phyloP scores from a whole-genome alignment of 2,797 vertebrate species.

The Hipposideros larvatus region DNA sequence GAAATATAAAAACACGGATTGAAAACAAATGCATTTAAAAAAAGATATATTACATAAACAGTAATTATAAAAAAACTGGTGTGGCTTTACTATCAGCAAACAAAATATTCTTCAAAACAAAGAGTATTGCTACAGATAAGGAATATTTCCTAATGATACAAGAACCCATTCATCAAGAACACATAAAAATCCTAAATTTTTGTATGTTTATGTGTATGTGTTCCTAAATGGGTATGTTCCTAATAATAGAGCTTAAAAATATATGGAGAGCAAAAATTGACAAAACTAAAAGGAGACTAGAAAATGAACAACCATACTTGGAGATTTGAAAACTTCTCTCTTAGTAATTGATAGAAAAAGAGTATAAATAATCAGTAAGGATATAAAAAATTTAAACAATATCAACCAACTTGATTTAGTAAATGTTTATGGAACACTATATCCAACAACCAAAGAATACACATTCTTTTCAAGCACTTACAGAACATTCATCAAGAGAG shows the following conservation, averaged over 20 bases:
- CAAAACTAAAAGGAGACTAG: not conserved
- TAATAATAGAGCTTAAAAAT: constrained; percentile 6
- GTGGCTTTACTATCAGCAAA: not conserved
- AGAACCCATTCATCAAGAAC: not conserved
- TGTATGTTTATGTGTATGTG: not conserved
- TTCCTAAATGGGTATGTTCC: not conserved
- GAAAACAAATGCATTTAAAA: not conserved
- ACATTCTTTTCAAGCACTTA: not conserved
- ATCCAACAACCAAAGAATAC: not conserved
- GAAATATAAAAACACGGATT: not conserved
- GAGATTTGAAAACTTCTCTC: not conserved
- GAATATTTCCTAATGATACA: not conserved
- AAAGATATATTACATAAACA: not conserved
- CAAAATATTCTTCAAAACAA: constrained; percentile 8
- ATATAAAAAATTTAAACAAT: not conserved
- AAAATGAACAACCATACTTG: not conserved
- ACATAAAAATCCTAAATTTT: not conserved
- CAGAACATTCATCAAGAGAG: not conserved
- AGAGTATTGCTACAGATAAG: not conserved
- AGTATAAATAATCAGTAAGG: not conserved
- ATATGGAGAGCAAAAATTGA: not conserved
- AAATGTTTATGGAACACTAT: not conserved
- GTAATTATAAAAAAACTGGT: not conserved
- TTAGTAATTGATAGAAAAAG: not conserved
- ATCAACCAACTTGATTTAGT: not conserved